These are phyloP conservation scores for Alligator mississippiensis DNA, from an alignment of 2,113 vertebrate genomes.

Conservation along the genomic window DNA sequence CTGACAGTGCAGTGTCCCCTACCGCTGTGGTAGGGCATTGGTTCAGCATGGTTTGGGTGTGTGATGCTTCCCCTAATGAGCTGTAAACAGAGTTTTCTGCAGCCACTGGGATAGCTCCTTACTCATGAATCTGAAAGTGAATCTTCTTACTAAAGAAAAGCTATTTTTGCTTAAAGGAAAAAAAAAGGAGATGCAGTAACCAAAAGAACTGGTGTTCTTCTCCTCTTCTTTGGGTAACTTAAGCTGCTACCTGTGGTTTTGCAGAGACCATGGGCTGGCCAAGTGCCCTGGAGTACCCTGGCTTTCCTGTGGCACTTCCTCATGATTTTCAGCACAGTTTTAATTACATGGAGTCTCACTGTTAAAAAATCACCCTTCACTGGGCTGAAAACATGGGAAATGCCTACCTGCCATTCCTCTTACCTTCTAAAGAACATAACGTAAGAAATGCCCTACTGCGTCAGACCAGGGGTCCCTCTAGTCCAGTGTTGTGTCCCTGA, in stretches of 20 bases:
- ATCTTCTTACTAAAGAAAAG: not conserved
- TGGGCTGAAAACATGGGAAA: not conserved
- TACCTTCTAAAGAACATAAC: too few species aligned
- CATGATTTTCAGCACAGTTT: not conserved
- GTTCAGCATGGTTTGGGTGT: not conserved
- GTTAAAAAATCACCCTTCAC: not conserved
- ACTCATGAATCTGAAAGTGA: not conserved
- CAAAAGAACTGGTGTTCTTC: not conserved
- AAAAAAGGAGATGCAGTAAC: not conserved
- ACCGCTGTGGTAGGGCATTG: not conserved
- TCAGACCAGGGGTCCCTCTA: too few species aligned
- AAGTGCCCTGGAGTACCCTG: not conserved
- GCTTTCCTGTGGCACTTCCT: not conserved
- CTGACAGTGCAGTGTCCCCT: not conserved
- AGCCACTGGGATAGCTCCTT: too few species aligned
- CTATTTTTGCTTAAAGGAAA: not conserved
- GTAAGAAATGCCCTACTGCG: too few species aligned
- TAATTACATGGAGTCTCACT: not conserved
- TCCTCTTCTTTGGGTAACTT: not conserved
- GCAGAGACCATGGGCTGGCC: not conserved
- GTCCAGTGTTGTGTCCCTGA: too few species aligned
- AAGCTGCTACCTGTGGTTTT: not conserved
- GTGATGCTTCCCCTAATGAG: not conserved
- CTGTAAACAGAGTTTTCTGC: not conserved
- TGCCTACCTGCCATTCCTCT: not conserved